Conservation (phyloP, 1,140 invertebrate genomes). For the Trichonephila clavata region DNA sequence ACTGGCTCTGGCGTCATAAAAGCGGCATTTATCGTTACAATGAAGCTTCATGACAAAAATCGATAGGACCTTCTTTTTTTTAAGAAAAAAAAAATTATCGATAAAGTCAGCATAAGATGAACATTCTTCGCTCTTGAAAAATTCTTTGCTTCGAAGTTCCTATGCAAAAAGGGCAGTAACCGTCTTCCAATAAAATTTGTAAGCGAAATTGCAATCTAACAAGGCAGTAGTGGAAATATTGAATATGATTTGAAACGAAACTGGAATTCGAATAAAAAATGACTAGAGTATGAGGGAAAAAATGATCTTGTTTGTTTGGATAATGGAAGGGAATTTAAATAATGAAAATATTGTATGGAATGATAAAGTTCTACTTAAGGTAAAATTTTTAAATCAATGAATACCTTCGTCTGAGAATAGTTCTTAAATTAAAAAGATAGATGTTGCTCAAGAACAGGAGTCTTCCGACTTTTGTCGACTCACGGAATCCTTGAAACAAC, state of each 20-base stretch:
- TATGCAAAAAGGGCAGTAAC: background rate
- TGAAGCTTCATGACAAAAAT: slow-evolving; percentile 59
- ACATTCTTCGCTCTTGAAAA: background rate
- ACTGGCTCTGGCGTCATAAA: slow-evolving; percentile 37
- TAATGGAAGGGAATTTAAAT: too few relatives aligned
- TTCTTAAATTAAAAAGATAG: too few relatives aligned
- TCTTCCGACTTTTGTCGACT: too few relatives aligned
- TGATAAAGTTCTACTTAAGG: too few relatives aligned
- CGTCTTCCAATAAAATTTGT: background rate
- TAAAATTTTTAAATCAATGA: too few relatives aligned
- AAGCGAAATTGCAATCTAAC: background rate
- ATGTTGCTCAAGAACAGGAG: too few relatives aligned
- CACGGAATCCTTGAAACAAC: too few relatives aligned
- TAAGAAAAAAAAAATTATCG: background rate
- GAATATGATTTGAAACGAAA: background rate
- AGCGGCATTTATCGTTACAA: slow-evolving; percentile 64
- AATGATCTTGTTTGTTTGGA: too few relatives aligned
- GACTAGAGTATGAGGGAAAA: too few relatives aligned
- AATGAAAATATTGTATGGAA: too few relatives aligned
- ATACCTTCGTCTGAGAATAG: too few relatives aligned
- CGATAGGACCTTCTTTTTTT: slow-evolving; percentile 27
- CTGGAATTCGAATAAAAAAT: background rate
- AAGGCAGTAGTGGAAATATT: background rate
- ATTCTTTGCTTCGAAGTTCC: background rate
- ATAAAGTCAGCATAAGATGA: background rate